A percentile compares a stretch with the other conserved stretches of the same genome.
These are phyloP conservation scores for Clepsis dumicolana DNA, from an alignment of 2,888 invertebrate genomes.

Conservation along the genomic window DNA sequence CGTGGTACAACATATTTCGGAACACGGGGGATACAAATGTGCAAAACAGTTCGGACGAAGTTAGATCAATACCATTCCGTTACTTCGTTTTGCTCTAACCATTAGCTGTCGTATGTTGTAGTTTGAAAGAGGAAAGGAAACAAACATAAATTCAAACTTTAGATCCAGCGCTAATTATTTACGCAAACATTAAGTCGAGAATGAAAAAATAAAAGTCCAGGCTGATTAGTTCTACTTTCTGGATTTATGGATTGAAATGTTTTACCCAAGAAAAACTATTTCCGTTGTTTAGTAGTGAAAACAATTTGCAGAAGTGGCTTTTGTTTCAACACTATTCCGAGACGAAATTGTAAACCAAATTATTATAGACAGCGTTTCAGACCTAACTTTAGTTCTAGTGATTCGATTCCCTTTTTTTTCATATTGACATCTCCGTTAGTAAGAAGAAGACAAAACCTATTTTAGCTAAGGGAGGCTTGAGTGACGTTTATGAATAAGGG, in stretches of 20 bases:
- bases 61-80: slow-evolving; percentile 10
- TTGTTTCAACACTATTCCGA: slow-evolving; percentile 10
- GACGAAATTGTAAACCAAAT: slow-evolving; percentile 7
- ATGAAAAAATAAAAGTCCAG: background rate
- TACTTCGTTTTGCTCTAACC: background rate
- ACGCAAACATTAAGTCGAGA: background rate
- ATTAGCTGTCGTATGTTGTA: background rate
- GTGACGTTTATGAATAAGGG: no score
- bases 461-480: no score
- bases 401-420: no score
- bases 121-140: background rate
- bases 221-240: background rate
- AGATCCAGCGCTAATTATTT: background rate
- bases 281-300: background rate
- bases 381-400: background rate
- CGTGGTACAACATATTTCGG: slow-evolving; percentile 51
- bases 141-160: background rate
- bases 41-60: background rate
- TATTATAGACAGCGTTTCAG: background rate
- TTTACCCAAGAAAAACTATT: background rate
- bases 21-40: background rate
- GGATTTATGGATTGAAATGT: background rate
- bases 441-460: no score
- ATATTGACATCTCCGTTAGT: no score
- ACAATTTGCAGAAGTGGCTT: slow-evolving; percentile 11